Percentiles rank a stretch among this genome's conserved stretches.
phyloP scores from a whole-genome alignment of 2,797 vertebrate genomes.

The Rhinophrynus dorsalis region DNA sequence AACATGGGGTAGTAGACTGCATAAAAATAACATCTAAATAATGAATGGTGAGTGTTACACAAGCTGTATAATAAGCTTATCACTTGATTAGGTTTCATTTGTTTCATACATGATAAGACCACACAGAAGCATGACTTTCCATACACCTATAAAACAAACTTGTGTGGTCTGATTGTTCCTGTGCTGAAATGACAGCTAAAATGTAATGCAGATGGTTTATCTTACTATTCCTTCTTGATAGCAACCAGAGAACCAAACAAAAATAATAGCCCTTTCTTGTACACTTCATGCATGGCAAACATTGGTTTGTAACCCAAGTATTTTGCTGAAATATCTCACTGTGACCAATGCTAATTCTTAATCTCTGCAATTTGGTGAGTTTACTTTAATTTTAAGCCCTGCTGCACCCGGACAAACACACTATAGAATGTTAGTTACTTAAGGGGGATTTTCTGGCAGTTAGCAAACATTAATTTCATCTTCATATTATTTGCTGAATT shows the following conservation, averaged over 20 bases:
- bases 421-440: constrained; percentile 22
- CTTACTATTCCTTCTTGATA: constrained; percentile 51
- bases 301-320: constrained; percentile 36
- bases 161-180: constrained; percentile 63
- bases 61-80: constrained; percentile 27
- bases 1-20: not conserved
- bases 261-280: constrained; percentile 35
- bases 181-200: constrained; percentile 59
- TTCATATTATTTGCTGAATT: constrained; percentile 21
- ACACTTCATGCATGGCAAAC: constrained; percentile 42
- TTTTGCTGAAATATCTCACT: constrained; percentile 22
- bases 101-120: constrained; percentile 50
- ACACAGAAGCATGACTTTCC: constrained; percentile 58
- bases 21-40: not conserved
- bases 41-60: not conserved
- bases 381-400: constrained; percentile 37
- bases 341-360: constrained; percentile 19
- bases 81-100: constrained; percentile 19
- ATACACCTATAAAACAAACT: constrained; percentile 53
- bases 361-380: constrained; percentile 31
- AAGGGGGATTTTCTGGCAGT: not conserved
- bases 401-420: constrained; percentile 39
- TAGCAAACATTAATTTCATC: constrained; percentile 19
- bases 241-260: constrained; percentile 47
- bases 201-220: constrained; percentile 59